Base-by-base conservation (phyloP, 2,888 invertebrate genomes). In the Xestia xanthographa region DNA sequence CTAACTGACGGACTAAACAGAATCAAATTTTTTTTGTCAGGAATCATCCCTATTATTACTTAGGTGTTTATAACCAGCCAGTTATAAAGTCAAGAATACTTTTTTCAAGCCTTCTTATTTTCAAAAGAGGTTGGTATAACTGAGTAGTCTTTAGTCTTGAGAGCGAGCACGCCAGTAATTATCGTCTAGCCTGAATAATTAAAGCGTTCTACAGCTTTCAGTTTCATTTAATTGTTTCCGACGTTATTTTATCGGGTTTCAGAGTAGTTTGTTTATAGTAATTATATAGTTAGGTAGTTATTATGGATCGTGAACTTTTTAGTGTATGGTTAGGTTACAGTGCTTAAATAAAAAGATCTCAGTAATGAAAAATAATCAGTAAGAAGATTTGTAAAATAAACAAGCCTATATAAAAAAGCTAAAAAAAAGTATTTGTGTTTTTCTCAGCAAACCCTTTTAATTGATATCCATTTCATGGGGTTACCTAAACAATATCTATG, bases 131-230 rank as follows among this genome's bases (percentile, higher is more conserved):
- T 38, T 82, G 1, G 29, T 75, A n/a, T 45, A 66, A 34, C 22
- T 1, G 20, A 81, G 48, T 29, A 26, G 22, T 65, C 63, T 17
- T 41, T 34, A 14, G 41, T 41, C 56, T 66, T n/a, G 34, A 20
- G 48, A 45, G n/a, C n/a, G 48, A 38, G 26, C 6, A 20, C 53
- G n/a, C 43, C 56, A 48, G 67, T 81, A 68, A 81, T 79, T 79
- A 82, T 76, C 69, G 50, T 77, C 82, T 53, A 77, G 58, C 77
- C 22, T 22, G 65, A 66, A 76, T 70, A 80, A 82, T 76, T 69
- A 76, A 65, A 76, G 20, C 43, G 14, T 60, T 65, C 38, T 43
- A 17, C 60, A 48, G 53, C 17, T 75, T 75, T 34, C n/a, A 67
- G 41, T 62, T 81, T 58, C 5, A 38, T 60, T 66, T n/a, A 60